Percentiles rank a stretch among this genome's conserved stretches.
These are phyloP conservation scores for Eupithecia abbreviata DNA, from an alignment of 2,888 invertebrate genomes.

Conservation along the genomic window DNA sequence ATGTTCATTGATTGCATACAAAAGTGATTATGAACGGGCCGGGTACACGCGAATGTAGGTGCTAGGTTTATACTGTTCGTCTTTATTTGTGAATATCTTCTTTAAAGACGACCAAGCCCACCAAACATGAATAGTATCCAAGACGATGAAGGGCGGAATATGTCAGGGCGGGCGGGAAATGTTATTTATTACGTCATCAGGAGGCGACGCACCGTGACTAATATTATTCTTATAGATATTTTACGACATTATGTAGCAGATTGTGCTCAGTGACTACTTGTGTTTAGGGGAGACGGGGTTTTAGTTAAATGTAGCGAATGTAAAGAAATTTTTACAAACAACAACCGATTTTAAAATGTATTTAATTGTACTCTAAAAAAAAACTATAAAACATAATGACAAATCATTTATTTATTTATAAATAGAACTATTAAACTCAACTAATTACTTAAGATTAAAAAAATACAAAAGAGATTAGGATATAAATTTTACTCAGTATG, in stretches of 20 bases:
- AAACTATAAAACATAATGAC: no score
- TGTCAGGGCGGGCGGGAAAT: conserved; percentile 47
- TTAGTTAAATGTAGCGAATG: neutral
- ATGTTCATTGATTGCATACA: no score
- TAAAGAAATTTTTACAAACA: no score
- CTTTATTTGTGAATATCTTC: neutral
- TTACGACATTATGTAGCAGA: conserved; percentile 38
- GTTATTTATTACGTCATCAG: conserved; percentile 70
- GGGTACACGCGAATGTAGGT: neutral
- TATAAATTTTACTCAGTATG: no score
- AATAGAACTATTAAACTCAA: no score
- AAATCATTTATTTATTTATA: no score
- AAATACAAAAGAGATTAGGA: no score
- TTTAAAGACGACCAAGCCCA: conserved; percentile 3
- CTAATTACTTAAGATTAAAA: no score
- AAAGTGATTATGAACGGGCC: neutral
- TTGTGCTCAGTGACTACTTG: conserved; percentile 10
- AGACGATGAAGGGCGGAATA: conserved; percentile 40
- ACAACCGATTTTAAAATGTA: no score
- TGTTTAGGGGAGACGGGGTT: neutral
- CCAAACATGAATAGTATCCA: conserved; percentile 17
- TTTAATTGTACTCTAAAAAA: no score
- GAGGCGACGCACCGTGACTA: conserved; percentile 57
- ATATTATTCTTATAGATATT: conserved; percentile 48
- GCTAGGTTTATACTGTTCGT: neutral